Percentiles rank a stretch among this genome's conserved stretches.
phyloP scores from a whole-genome alignment of 1,140 invertebrate species.

The Probaryconus sp. region DNA sequence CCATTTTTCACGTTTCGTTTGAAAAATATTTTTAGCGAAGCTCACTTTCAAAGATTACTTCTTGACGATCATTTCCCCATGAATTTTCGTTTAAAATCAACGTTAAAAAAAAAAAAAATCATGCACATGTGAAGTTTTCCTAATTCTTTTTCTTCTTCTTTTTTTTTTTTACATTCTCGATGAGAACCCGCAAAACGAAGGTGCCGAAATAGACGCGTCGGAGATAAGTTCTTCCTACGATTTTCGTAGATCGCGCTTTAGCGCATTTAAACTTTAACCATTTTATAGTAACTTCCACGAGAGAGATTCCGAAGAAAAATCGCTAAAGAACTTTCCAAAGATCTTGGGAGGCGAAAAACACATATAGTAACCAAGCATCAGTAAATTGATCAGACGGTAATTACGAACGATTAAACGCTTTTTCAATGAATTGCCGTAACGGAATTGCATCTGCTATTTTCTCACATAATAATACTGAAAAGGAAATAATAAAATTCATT shows the following conservation, averaged over 20 bases:
- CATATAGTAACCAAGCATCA: slow-evolving; percentile 7
- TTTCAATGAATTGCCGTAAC: background rate
- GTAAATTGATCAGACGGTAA: slow-evolving; percentile 38
- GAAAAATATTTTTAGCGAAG: too few species aligned
- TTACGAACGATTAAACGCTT: slow-evolving; percentile 47
- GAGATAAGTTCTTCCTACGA: slow-evolving; percentile 48
- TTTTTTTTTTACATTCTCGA: slow-evolving; percentile 13
- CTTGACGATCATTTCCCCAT: too few species aligned
- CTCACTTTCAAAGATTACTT: too few species aligned
- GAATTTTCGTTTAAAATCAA: too few species aligned
- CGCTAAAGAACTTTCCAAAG: slow-evolving; percentile 39
- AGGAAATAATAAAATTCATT: too few species aligned
- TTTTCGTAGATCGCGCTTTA: slow-evolving; percentile 50
- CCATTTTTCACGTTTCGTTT: too few species aligned
- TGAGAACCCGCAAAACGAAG: slow-evolving; percentile 34
- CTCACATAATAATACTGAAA: background rate
- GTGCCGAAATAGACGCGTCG: slow-evolving; percentile 34
- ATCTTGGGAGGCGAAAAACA: slow-evolving; percentile 14
- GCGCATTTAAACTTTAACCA: slow-evolving; percentile 62
- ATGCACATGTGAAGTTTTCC: too few species aligned
- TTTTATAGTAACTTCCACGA: slow-evolving; percentile 54
- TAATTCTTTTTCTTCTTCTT: slow-evolving; percentile 3
- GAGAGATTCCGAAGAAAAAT: slow-evolving; percentile 53
- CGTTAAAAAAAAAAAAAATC: too few species aligned
- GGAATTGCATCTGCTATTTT: slow-evolving; percentile 1